Conservation (phyloP, 2,888 invertebrate species). For the Callosobruchus maculatus region DNA sequence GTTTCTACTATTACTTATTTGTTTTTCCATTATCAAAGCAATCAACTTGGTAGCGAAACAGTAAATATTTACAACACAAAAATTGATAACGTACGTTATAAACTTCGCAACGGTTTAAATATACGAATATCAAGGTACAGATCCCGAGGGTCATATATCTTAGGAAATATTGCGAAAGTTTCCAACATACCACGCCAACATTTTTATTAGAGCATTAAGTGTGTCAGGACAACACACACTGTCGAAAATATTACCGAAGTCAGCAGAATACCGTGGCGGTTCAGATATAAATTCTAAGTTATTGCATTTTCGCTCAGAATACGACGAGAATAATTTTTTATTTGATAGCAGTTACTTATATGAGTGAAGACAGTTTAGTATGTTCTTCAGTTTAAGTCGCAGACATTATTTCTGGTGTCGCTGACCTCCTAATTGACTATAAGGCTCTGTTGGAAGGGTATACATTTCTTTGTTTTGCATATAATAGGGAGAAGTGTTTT, state of each 20-base stretch:
- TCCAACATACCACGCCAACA: neutral
- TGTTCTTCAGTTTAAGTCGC: too few species aligned
- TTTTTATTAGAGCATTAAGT: neutral
- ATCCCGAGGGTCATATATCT: neutral
- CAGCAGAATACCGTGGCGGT: neutral
- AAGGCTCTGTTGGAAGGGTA: too few species aligned
- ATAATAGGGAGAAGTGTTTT: too few species aligned
- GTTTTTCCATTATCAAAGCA: too few species aligned
- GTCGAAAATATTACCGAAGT: neutral
- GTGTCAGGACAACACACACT: neutral
- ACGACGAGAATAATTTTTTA: neutral
- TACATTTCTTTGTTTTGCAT: too few species aligned
- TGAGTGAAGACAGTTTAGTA: neutral
- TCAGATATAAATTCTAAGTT: neutral
- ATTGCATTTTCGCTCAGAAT: neutral
- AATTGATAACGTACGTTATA: neutral
- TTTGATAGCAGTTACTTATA: neutral
- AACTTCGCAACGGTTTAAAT: neutral
- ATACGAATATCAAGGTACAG: neutral
- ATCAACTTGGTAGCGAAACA: neutral
- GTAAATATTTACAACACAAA: neutral
- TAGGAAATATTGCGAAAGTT: neutral
- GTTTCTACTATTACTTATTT: too few species aligned
- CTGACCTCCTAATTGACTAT: too few species aligned
- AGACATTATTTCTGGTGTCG: too few species aligned